A percentile compares a stretch with the other conserved stretches of the same genome.
These are phyloP conservation scores for Girardinus metallicus DNA, from an alignment of 2,797 vertebrate species.

Conservation along the genomic window DNA sequence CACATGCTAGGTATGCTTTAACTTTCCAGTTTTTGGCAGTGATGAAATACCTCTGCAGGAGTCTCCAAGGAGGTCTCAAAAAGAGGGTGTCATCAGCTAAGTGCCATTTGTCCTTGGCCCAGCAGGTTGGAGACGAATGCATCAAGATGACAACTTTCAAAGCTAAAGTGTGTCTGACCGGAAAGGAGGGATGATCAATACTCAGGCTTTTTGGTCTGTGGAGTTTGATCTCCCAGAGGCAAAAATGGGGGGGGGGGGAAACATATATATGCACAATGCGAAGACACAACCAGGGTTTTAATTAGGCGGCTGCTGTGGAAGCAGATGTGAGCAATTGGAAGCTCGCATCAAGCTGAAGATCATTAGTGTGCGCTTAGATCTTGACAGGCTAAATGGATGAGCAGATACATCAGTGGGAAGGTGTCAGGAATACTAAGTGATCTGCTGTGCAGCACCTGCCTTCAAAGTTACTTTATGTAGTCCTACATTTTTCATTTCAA, in stretches of 20 bases:
- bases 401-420: constrained; percentile 35
- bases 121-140: constrained; percentile 54
- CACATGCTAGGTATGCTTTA: constrained; percentile 15
- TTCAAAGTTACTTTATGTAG: background rate
- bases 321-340: constrained; percentile 69
- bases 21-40: constrained; percentile 15
- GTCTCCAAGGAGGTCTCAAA: constrained; percentile 32
- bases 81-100: constrained; percentile 76
- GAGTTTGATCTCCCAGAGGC: constrained; percentile 33
- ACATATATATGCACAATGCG: constrained; percentile 18
- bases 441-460: constrained; percentile 13
- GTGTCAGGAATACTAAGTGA: constrained; percentile 24
- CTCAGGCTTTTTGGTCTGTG: constrained; percentile 36
- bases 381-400: constrained; percentile 57
- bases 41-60: constrained; percentile 65
- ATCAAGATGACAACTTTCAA: constrained; percentile 62
- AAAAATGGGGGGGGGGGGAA: background rate
- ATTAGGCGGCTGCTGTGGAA: constrained; percentile 56
- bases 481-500: background rate
- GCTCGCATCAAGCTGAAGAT: constrained; percentile 58
- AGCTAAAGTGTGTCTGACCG: constrained; percentile 40
- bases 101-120: constrained; percentile 75
- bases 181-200: constrained; percentile 46
- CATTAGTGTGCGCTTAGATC: constrained; percentile 55
- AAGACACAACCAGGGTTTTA: constrained; percentile 40